These are phyloP conservation scores for Lissonota sp. DNA, from an alignment of 2,888 invertebrate genomes.

Conservation along the genomic window DNA sequence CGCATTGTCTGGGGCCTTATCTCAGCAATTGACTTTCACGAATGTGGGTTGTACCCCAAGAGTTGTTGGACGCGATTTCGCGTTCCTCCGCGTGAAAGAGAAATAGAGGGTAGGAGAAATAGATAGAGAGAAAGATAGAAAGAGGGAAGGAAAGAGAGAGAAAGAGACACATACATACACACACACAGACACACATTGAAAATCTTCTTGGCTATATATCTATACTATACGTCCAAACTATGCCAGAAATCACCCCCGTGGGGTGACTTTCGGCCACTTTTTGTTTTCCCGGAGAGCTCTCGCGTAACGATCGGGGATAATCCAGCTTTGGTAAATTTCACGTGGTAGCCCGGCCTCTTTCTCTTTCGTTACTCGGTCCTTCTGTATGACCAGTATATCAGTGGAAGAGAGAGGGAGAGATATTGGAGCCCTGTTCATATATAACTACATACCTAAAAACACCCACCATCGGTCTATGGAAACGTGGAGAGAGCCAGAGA, in stretches of 20 bases:
- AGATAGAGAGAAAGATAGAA: not conserved
- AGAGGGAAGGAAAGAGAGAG: too few relatives aligned
- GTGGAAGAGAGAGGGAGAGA: conserved; percentile 9
- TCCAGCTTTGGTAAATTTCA: conserved; percentile 65
- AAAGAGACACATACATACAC: too few relatives aligned
- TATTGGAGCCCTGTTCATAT: conserved; percentile 15
- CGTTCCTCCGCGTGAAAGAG: conserved; percentile 35
- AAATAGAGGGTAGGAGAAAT: conserved; percentile 1
- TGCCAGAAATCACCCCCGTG: conserved; percentile 44
- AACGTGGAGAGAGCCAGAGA: not conserved
- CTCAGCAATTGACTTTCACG: conserved; percentile 74
- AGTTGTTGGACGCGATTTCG: conserved; percentile 53
- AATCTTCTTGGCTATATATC: not conserved
- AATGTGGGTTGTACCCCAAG: conserved; percentile 58
- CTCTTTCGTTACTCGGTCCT: not conserved
- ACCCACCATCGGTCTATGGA: conserved; percentile 26
- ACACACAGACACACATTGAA: too few relatives aligned
- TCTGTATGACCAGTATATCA: conserved; percentile 11
- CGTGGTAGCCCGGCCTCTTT: conserved; percentile 25
- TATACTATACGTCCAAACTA: conserved; percentile 32
- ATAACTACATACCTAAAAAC: not conserved
- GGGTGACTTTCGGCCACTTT: conserved; percentile 50
- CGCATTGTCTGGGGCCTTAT: conserved; percentile 76
- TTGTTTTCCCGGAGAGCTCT: conserved; percentile 42
- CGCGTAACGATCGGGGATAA: conserved; percentile 55